phyloP scores from a whole-genome alignment of 2,113 vertebrate species.

The Condylura cristata region DNA sequence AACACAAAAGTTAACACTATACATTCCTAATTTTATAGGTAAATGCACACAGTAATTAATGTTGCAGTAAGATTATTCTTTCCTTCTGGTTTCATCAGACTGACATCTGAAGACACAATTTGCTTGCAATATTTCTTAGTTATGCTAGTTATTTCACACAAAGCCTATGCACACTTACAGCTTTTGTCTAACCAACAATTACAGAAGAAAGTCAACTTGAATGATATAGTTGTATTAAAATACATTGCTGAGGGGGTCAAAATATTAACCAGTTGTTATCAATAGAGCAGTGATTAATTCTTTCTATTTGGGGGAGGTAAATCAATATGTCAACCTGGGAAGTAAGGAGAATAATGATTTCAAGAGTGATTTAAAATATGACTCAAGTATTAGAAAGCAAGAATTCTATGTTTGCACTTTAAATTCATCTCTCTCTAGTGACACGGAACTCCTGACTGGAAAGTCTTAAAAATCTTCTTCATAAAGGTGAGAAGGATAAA shows the following conservation, averaged over 20 bases:
- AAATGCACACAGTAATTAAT: neutral
- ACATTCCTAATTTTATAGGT: neutral
- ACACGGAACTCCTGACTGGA: neutral
- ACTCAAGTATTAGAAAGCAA: neutral
- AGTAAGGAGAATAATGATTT: neutral
- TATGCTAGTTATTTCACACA: neutral
- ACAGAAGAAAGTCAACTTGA: neutral
- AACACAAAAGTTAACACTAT: neutral
- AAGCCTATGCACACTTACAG: neutral
- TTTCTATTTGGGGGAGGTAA: neutral
- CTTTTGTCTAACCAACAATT: neutral
- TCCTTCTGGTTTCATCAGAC: neutral
- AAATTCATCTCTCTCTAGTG: neutral
- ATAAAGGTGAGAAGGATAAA: neutral
- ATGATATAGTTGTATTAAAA: neutral
- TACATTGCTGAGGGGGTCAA: neutral
- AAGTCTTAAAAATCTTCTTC: neutral
- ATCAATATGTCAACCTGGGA: neutral
- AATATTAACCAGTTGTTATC: neutral
- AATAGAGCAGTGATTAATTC: neutral
- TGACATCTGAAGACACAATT: neutral
- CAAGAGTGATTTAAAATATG: constrained; percentile 4
- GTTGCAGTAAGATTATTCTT: neutral
- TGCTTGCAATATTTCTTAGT: neutral
- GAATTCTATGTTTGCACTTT: neutral